Conservation (phyloP, 2,797 vertebrate genomes). For the Lophotriccus pileatus region DNA sequence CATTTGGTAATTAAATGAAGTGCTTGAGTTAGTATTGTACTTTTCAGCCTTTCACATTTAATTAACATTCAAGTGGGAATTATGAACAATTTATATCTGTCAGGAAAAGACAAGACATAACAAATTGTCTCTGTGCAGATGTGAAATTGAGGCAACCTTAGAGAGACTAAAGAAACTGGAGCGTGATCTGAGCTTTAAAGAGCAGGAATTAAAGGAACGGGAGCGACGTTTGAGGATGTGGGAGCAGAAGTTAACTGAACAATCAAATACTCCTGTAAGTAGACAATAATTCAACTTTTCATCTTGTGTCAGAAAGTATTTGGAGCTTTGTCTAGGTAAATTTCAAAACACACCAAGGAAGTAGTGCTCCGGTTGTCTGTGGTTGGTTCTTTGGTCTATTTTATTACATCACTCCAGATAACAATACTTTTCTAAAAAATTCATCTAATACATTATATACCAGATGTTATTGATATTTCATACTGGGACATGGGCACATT, state of each 20-base stretch:
- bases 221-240: conserved; percentile 94
- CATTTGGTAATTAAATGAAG: conserved; percentile 61
- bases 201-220: conserved; percentile 94
- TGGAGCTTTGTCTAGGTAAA: background rate
- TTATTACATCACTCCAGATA: background rate
- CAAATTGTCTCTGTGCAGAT: conserved; percentile 78
- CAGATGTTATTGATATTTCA: background rate
- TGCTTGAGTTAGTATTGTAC: conserved; percentile 59
- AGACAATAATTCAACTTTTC: background rate
- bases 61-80: conserved; percentile 52
- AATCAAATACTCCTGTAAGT: conserved; percentile 96
- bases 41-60: conserved; percentile 55
- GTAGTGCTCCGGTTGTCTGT: background rate
- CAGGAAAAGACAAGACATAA: conserved; percentile 54
- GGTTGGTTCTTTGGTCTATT: background rate
- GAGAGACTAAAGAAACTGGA: conserved; percentile 97
- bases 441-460: background rate
- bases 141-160: conserved; percentile 97
- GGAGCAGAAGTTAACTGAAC: conserved; percentile 95
- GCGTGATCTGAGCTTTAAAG: conserved; percentile 96
- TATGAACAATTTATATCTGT: conserved; percentile 48
- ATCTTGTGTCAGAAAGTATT: conserved; percentile 5
- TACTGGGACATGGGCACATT: background rate
- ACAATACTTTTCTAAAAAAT: background rate
- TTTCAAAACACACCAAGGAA: background rate